Evolutionary conservation across 2,797 vertebrate species (phyloP).

Genomic region (Myotis planiceps): DNA sequence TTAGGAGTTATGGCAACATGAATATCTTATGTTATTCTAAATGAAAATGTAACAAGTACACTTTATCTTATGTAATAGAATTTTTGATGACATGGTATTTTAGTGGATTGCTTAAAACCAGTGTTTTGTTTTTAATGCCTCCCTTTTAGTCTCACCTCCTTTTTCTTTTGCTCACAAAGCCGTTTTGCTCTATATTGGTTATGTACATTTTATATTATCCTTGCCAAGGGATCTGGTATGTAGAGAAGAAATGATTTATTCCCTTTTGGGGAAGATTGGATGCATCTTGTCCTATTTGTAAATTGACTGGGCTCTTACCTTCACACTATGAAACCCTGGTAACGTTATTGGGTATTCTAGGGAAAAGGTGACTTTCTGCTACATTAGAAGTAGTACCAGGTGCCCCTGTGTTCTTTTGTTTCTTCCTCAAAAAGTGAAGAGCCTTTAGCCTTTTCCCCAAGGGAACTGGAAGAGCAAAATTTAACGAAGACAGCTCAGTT

Average conservation of each 20-base stretch:
- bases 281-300: not conserved
- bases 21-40: not conserved
- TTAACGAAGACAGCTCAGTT: not conserved
- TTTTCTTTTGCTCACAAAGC: not conserved
- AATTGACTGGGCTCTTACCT: not conserved
- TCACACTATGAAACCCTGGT: not conserved
- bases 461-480: not conserved
- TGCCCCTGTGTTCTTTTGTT: not conserved
- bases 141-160: not conserved
- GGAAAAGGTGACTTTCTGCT: not conserved
- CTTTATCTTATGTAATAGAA: not conserved
- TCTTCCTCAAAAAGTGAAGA: not conserved
- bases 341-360: not conserved
- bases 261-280: not conserved
- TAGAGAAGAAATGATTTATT: slow-evolving; percentile 1
- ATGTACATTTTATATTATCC: not conserved
- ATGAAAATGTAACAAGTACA: not conserved
- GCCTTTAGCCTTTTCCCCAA: not conserved
- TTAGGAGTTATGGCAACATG: not conserved
- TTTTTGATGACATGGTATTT: not conserved
- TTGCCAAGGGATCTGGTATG: not conserved
- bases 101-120: not conserved
- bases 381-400: not conserved
- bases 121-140: not conserved
- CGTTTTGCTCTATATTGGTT: not conserved